Evolutionary conservation across 1,140 invertebrate genomes (phyloP).

Genomic region (Nymphalis io): DNA sequence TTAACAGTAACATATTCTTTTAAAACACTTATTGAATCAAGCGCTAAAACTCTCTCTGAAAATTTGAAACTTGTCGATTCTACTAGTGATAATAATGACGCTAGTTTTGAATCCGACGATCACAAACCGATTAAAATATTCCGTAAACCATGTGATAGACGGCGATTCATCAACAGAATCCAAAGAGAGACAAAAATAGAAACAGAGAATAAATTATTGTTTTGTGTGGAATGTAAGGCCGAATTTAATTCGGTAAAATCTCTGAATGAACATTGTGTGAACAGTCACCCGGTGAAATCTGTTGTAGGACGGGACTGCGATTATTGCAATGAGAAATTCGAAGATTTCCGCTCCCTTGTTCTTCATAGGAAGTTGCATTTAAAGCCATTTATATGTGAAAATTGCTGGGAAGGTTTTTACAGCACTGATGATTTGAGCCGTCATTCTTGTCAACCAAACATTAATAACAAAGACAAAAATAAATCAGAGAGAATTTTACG

Average conservation of each 20-base stretch:
- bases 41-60: slow-evolving; percentile 59
- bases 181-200: slow-evolving; percentile 36
- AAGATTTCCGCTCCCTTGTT: slow-evolving; percentile 71
- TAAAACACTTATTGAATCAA: slow-evolving; percentile 69
- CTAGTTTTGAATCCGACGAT: slow-evolving; percentile 57
- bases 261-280: slow-evolving; percentile 63
- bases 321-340: slow-evolving; percentile 76
- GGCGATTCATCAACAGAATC: slow-evolving; percentile 32
- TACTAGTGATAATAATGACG: slow-evolving; percentile 54
- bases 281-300: slow-evolving; percentile 59
- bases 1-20: slow-evolving; percentile 74
- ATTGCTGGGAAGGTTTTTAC: slow-evolving; percentile 75
- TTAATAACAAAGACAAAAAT: slow-evolving; percentile 50
- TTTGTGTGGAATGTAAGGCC: slow-evolving; percentile 70
- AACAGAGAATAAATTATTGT: slow-evolving; percentile 50
- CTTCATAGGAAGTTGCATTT: slow-evolving; percentile 72
- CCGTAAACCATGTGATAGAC: slow-evolving; percentile 9
- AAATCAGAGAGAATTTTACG: slow-evolving; percentile 57
- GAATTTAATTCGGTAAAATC: slow-evolving; percentile 58
- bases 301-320: slow-evolving; percentile 68
- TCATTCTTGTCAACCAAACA: slow-evolving; percentile 64
- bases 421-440: slow-evolving; percentile 50
- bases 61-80: slow-evolving; percentile 43
- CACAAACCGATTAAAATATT: slow-evolving; percentile 39
- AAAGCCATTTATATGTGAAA: slow-evolving; percentile 72